A percentile compares a stretch with the other conserved stretches of the same genome.
These are phyloP conservation scores for Remorina albescens DNA, from an alignment of 2,797 vertebrate genomes.

Conservation along the genomic window DNA sequence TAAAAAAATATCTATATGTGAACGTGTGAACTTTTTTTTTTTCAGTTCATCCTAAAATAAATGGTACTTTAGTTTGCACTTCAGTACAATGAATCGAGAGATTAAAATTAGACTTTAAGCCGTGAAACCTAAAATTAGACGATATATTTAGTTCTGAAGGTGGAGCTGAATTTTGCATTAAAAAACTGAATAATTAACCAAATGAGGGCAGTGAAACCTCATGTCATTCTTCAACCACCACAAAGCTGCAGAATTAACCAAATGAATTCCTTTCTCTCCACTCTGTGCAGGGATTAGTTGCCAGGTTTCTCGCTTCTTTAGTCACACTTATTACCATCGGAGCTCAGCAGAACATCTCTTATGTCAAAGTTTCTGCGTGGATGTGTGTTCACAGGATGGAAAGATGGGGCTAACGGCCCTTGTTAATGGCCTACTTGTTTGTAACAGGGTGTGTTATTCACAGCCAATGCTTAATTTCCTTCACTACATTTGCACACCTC, in stretches of 20 bases:
- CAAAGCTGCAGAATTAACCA: conserved; percentile 23
- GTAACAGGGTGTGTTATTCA: conserved; percentile 65
- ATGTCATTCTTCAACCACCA: conserved; percentile 1
- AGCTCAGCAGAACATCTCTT: conserved; percentile 41
- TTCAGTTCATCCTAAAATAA: too few species aligned
- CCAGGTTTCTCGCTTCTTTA: conserved; percentile 21
- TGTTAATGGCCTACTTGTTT: conserved; percentile 65
- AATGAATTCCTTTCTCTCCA: background rate
- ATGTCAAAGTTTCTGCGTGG: conserved; percentile 15
- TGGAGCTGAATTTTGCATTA: background rate
- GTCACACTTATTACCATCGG: conserved; percentile 41
- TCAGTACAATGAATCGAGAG: background rate
- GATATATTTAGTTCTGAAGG: background rate
- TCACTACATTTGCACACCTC: conserved; percentile 1
- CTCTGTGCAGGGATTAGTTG: background rate
- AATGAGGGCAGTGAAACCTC: background rate
- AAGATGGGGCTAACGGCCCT: conserved; percentile 64
- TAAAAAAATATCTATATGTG: too few species aligned
- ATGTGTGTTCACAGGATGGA: conserved; percentile 23
- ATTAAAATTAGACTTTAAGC: conserved; percentile 3
- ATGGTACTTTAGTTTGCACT: background rate
- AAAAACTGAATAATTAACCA: conserved; percentile 21
- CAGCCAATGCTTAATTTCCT: conserved; percentile 37
- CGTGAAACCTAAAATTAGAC: background rate
- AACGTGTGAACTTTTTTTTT: too few species aligned